Evolutionary conservation across 2,113 vertebrate genomes (phyloP).

Genomic region (Antennarius striatus): DNA sequence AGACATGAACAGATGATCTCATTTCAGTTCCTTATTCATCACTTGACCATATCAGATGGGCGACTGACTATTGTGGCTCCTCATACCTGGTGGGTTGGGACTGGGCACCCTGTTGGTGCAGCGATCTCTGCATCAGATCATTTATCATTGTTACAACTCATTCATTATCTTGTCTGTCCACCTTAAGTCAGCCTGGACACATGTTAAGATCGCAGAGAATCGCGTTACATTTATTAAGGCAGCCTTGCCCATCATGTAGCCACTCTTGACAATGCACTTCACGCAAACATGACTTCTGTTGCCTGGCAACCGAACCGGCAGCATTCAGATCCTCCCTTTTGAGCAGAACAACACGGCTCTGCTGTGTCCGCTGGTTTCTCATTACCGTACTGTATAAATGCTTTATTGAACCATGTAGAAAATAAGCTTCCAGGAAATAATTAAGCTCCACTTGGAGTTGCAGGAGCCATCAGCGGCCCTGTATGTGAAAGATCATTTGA

Average conservation of each 20-base stretch:
- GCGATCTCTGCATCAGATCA: background rate
- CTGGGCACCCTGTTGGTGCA: constrained; percentile 1
- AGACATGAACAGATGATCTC: background rate
- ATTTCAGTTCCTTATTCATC: background rate
- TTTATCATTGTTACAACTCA: constrained; percentile 20
- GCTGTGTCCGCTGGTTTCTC: constrained; percentile 65
- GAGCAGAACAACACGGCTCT: constrained; percentile 55
- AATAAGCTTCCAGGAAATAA: constrained; percentile 64
- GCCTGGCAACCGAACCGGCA: constrained; percentile 71
- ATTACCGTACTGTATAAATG: constrained; percentile 59
- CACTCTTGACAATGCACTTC: constrained; percentile 63
- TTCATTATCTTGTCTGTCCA: constrained; percentile 18
- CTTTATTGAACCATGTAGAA: constrained; percentile 52
- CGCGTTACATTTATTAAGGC: constrained; percentile 31
- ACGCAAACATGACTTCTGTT: constrained; percentile 70
- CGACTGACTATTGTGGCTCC: background rate
- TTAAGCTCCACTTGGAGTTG: constrained; percentile 42
- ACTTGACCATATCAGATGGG: background rate
- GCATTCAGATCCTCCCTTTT: constrained; percentile 56
- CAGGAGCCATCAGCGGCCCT: constrained; percentile 22
- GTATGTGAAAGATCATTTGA: constrained; percentile 22
- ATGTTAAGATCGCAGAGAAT: background rate
- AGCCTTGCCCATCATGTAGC: constrained; percentile 21
- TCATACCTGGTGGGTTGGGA: background rate
- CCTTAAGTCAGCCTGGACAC: background rate